A percentile compares a stretch with the other conserved stretches of the same genome.
Evolutionary conservation across 1,140 invertebrate species (phyloP).

Genomic region (Coelopa frigida): DNA sequence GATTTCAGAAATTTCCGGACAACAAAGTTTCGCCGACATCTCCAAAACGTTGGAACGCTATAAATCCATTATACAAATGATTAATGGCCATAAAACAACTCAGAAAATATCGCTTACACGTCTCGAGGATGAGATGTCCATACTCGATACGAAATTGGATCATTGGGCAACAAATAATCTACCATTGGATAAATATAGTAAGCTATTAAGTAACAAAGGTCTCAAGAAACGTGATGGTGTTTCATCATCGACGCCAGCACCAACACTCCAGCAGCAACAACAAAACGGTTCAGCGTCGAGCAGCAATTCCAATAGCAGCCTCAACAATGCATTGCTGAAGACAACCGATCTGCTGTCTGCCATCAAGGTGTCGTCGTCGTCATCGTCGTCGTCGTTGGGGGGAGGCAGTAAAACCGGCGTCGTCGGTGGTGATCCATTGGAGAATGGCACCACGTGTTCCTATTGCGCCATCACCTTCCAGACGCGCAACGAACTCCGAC

Average conservation of each 20-base stretch:
- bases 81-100: constrained; percentile 44
- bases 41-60: constrained; percentile 47
- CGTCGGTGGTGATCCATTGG: too few relatives aligned
- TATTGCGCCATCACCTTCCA: constrained; percentile 58
- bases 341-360: constrained; percentile 35
- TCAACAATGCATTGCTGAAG: constrained; percentile 20
- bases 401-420: too few relatives aligned
- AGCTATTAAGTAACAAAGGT: constrained; percentile 39
- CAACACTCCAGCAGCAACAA: too few relatives aligned
- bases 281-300: too few relatives aligned
- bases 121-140: constrained; percentile 45
- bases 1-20: constrained; percentile 44
- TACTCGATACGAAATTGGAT: constrained; percentile 45
- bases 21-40: constrained; percentile 46
- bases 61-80: constrained; percentile 46
- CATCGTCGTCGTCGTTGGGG: too few relatives aligned
- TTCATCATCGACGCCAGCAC: too few relatives aligned
- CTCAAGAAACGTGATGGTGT: constrained; percentile 33
- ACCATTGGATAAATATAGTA: constrained; percentile 42
- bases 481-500: constrained; percentile 52
- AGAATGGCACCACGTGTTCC: constrained; percentile 39
- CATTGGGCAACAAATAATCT: constrained; percentile 44
- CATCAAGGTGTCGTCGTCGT: constrained; percentile 31
- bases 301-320: constrained; percentile 5
- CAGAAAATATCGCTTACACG: constrained; percentile 33